Evolutionary conservation across 2,797 vertebrate species (phyloP), one percentile per base, ranked within the genome.

Genomic region (Sparidentex hasta): DNA sequence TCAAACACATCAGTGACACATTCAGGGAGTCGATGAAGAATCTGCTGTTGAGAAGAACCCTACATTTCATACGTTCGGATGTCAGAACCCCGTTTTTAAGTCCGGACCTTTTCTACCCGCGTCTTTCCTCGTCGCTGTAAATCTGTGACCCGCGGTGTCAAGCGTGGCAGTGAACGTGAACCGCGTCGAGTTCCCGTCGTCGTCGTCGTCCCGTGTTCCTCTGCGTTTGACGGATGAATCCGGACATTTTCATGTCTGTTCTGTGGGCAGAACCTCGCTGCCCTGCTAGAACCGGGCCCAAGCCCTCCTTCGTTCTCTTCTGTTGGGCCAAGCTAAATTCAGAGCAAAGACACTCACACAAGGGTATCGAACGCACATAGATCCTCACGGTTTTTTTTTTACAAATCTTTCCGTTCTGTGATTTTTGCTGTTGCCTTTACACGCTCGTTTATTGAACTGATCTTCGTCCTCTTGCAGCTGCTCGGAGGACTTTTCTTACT

Each of bases 281-380:
- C 93, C 93, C 94, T 83, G 93, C 92, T 80, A 91, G 94, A 92
- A 93, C 90, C 87, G 94, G 94, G 93, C 91, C 93, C 83, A 94
- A 95, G 88, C 93, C 94, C 71, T 87, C 90, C 43, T 94, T 95
- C 46, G 94, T 95, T 72, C 92, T 95, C 77, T 95, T 95, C 86
- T 94, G 94, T 81, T 95, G 95, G 94, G 92, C 92, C 81, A 92
- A 95, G 83, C 88, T 95, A n/a, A 95, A 92, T 59, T 94, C 95
- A 25, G 94, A 95, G 92, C 94, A 95, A 51, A 95, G 95, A 95
- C 94, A 94, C 91, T 93, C 86, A 5, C 89, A 81, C 73, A 81
- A 92, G 85, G 90, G 90, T 27, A 78, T 82, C 75, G 58, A 89
- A n/a, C 90, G 87, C 86, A 93, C 92, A 84, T 93, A 95, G 85